Percentiles rank a stretch among this genome's conserved stretches.
Evolutionary conservation across 2,113 vertebrate genomes (phyloP).

Genomic region (Erythrocebus patas): DNA sequence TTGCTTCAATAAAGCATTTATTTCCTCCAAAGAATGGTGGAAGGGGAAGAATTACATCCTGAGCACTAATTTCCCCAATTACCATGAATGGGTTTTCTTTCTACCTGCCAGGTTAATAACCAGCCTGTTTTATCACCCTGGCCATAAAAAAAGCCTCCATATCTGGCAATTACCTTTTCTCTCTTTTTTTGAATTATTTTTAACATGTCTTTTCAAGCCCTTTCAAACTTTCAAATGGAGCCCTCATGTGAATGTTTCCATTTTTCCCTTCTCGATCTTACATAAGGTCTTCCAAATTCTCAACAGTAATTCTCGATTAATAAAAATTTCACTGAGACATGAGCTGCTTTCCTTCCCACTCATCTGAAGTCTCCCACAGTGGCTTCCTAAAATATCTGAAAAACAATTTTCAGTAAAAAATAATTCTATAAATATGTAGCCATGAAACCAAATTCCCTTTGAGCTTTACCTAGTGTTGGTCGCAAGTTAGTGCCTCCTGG

Average conservation of each 20-base stretch:
- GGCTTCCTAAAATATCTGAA: slow-evolving; percentile 36
- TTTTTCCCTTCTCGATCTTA: not conserved
- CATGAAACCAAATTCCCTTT: slow-evolving; percentile 14
- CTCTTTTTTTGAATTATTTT: slow-evolving; percentile 46
- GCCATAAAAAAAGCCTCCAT: slow-evolving; percentile 1
- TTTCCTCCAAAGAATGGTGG: slow-evolving; percentile 51
- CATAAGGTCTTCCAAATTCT: slow-evolving; percentile 30
- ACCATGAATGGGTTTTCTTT: slow-evolving; percentile 29
- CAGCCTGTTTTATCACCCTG: slow-evolving; percentile 49
- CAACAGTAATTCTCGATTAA: slow-evolving; percentile 47
- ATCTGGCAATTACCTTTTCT: slow-evolving; percentile 46
- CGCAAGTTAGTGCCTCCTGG: not conserved
- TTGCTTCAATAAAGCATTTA: slow-evolving; percentile 49
- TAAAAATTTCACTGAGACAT: slow-evolving; percentile 53
- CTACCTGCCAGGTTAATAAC: slow-evolving; percentile 69
- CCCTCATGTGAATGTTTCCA: not conserved
- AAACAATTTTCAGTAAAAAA: slow-evolving; percentile 55
- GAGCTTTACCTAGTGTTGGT: not conserved
- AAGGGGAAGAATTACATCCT: slow-evolving; percentile 12
- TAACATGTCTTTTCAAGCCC: slow-evolving; percentile 48
- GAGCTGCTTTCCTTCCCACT: slow-evolving; percentile 31
- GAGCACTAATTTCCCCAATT: slow-evolving; percentile 54
- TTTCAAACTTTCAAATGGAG: slow-evolving; percentile 43
- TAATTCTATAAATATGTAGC: not conserved
- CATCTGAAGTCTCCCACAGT: slow-evolving; percentile 12